phyloP scores from a whole-genome alignment of 1,140 invertebrate species.

The Eupeodes corollae region DNA sequence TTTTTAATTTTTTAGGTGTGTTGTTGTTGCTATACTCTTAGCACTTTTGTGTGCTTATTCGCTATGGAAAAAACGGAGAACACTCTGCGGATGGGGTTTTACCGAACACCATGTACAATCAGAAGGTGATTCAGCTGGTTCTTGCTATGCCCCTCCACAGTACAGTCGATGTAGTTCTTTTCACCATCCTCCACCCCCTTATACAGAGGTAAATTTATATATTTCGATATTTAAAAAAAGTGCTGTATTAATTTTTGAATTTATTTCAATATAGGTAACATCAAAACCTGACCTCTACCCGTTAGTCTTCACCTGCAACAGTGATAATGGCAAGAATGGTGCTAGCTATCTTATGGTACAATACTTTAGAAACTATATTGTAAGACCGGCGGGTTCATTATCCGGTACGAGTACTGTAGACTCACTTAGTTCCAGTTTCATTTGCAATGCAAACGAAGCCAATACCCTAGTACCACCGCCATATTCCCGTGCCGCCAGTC shows the following conservation, averaged over 20 bases:
- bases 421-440: conserved; percentile 69
- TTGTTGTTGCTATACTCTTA: conserved; percentile 46
- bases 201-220: conserved; percentile 55
- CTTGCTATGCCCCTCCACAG: conserved; percentile 63
- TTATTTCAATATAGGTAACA: conserved; percentile 49
- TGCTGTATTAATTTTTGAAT: conserved; percentile 4
- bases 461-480: conserved; percentile 68
- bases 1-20: conserved; percentile 41
- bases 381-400: conserved; percentile 55
- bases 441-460: conserved; percentile 69
- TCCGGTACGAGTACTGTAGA: conserved; percentile 71
- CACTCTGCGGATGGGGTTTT: conserved; percentile 43
- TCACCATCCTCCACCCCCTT: conserved; percentile 63
- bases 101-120: conserved; percentile 41
- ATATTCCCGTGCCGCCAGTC: conserved; percentile 64
- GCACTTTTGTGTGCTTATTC: conserved; percentile 55
- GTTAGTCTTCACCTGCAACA: conserved; percentile 65
- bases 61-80: conserved; percentile 47
- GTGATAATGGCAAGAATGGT: conserved; percentile 47
- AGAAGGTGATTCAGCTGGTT: conserved; percentile 59
- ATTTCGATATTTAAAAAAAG: too few species aligned
- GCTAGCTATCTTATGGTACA: conserved; percentile 69
- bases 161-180: conserved; percentile 69
- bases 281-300: conserved; percentile 76
- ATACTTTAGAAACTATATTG: conserved; percentile 65